A percentile compares a stretch with the other conserved stretches of the same genome.
These are phyloP conservation scores for Euplexia lucipara DNA, from an alignment of 2,888 invertebrate species.

Conservation along the genomic window DNA sequence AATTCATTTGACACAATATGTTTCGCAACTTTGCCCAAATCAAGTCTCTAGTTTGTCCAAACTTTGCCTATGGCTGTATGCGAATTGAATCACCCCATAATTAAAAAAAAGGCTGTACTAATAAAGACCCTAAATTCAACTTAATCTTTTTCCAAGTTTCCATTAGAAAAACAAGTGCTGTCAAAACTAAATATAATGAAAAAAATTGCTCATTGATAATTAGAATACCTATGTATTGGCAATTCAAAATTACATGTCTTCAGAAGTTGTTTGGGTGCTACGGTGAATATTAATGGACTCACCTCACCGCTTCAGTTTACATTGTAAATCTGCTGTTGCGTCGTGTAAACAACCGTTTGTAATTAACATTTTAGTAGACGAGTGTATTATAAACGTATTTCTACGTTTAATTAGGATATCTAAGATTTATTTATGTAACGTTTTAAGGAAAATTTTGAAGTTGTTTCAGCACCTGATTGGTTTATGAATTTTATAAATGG, in stretches of 20 bases:
- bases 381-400: conserved; percentile 67
- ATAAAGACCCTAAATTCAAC: not conserved
- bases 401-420: conserved; percentile 62
- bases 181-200: conserved; percentile 10
- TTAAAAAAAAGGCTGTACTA: not conserved
- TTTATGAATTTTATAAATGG: conserved; percentile 57
- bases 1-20: no score
- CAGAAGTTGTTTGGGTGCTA: conserved; percentile 58
- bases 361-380: conserved; percentile 72
- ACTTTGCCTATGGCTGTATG: not conserved
- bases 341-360: conserved; percentile 65
- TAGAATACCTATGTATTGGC: conserved; percentile 48
- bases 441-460: conserved; percentile 45
- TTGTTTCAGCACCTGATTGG: conserved; percentile 41
- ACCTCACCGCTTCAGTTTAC: conserved; percentile 66
- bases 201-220: conserved; percentile 11
- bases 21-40: not conserved
- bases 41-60: not conserved
- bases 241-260: conserved; percentile 54
- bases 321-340: conserved; percentile 72
- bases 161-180: not conserved
- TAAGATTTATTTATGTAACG: conserved; percentile 47
- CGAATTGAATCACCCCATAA: not conserved
- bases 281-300: conserved; percentile 71
- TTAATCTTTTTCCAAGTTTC: not conserved